phyloP scores from a whole-genome alignment of 1,140 invertebrate species.

The Proctacanthus coquilletti region DNA sequence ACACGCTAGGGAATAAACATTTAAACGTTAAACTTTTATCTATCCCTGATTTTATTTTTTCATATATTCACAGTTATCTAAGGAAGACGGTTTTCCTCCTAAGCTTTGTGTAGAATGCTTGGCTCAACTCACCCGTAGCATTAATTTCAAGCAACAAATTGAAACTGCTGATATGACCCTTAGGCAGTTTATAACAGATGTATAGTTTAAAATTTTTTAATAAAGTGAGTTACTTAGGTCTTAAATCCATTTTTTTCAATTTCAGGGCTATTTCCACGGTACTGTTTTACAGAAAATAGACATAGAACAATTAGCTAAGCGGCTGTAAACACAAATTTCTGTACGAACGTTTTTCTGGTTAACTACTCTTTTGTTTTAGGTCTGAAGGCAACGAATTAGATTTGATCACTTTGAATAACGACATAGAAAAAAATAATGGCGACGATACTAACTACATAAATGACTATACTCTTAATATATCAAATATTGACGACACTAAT shows the following conservation, averaged over 20 bases:
- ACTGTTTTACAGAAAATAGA: no score
- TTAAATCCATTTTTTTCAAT: background rate
- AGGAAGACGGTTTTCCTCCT: background rate
- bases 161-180: slow-evolving; percentile 2
- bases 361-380: no score
- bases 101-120: background rate
- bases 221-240: background rate
- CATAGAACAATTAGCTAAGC: no score
- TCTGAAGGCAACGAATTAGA: no score
- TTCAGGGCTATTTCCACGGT: no score
- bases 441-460: background rate
- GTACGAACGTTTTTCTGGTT: no score
- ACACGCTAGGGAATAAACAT: no score
- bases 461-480: background rate
- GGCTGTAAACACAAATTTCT: background rate
- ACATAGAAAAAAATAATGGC: background rate
- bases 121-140: background rate
- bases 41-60: no score
- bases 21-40: no score
- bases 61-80: background rate
- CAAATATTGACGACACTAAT: background rate
- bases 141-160: slow-evolving; percentile 2
- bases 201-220: background rate
- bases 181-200: background rate
- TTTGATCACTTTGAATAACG: no score